Percentiles rank a stretch among this genome's conserved stretches.
Evolutionary conservation across 2,888 invertebrate genomes (phyloP).

Genomic region (Drosophila colorata): DNA sequence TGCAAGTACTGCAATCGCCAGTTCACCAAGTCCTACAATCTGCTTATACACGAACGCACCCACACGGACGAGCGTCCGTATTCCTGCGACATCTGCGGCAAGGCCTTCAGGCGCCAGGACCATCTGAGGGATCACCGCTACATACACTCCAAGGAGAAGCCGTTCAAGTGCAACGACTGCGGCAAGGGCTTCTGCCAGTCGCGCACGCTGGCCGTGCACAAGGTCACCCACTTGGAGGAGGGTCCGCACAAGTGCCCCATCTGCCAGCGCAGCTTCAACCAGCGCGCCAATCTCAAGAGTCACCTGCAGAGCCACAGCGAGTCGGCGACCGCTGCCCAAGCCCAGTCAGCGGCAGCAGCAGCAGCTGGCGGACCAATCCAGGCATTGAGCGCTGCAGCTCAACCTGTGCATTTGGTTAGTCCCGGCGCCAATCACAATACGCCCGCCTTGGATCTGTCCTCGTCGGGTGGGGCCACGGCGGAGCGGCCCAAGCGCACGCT

Average conservation of each 20-base stretch:
- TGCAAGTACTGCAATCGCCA: constrained; percentile 99
- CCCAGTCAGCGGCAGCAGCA: constrained; percentile 18
- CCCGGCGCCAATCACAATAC: constrained; percentile 37
- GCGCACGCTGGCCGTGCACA: constrained; percentile 97
- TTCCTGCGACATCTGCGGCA: constrained; percentile 97
- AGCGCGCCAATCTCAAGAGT: constrained; percentile 95
- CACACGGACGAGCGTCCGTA: constrained; percentile 99
- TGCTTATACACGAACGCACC: constrained; percentile 98
- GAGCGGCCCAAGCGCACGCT: constrained; percentile 86
- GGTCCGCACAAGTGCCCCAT: constrained; percentile 96
- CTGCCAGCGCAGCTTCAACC: constrained; percentile 95
- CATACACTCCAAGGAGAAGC: constrained; percentile 99
- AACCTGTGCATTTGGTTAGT: constrained; percentile 60
- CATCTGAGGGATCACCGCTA: constrained; percentile 97
- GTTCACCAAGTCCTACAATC: constrained; percentile 99
- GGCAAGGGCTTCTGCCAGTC: constrained; percentile 99
- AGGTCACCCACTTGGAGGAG: constrained; percentile 96
- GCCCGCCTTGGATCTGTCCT: constrained; percentile 87
- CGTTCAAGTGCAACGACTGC: constrained; percentile 98
- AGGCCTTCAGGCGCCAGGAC: constrained; percentile 97
- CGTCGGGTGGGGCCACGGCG: constrained; percentile 82
- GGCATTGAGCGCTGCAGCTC: constrained; percentile 61
- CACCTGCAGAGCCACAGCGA: constrained; percentile 93
- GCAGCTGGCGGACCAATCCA: constrained; percentile 46
- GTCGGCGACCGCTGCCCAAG: constrained; percentile 37